These are phyloP conservation scores for Sapayoa aenigma DNA, from an alignment of 2,113 vertebrate genomes.

Conservation along the genomic window DNA sequence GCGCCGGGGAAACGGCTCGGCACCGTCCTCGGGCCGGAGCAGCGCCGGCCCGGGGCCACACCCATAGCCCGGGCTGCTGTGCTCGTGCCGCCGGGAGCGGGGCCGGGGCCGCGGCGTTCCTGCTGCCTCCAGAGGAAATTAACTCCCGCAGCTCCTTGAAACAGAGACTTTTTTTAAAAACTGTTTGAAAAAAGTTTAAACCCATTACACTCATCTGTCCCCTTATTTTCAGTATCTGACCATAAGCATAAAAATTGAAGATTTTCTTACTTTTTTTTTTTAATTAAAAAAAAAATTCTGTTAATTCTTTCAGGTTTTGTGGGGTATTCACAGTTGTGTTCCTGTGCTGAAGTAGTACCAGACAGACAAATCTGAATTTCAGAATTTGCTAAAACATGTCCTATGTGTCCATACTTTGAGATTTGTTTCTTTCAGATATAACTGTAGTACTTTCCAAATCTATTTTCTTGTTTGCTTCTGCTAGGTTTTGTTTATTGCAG, in stretches of 20 bases:
- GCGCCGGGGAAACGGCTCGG: no score
- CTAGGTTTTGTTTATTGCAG: not conserved
- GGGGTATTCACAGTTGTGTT: not conserved
- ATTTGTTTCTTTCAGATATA: not conserved
- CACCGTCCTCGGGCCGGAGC: no score
- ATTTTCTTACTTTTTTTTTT: not conserved
- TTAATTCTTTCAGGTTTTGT: not conserved
- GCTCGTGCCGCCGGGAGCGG: no score
- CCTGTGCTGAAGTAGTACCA: not conserved
- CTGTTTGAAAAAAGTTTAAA: no score
- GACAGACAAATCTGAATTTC: not conserved
- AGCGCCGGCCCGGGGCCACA: no score
- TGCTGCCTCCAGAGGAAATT: no score
- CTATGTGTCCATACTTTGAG: fast-evolving
- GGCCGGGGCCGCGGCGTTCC: no score
- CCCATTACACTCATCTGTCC: no score
- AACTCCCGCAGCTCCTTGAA: no score
- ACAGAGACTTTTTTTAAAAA: no score
- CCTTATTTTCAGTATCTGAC: not conserved
- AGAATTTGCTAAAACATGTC: not conserved
- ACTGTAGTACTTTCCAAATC: not conserved
- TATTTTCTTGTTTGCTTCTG: not conserved
- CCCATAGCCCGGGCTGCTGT: no score
- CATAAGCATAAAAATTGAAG: not conserved
- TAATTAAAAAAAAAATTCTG: fast-evolving